These are phyloP conservation scores for Drosophila fuyamai DNA, from an alignment of 1,140 invertebrate species.

Conservation along the genomic window DNA sequence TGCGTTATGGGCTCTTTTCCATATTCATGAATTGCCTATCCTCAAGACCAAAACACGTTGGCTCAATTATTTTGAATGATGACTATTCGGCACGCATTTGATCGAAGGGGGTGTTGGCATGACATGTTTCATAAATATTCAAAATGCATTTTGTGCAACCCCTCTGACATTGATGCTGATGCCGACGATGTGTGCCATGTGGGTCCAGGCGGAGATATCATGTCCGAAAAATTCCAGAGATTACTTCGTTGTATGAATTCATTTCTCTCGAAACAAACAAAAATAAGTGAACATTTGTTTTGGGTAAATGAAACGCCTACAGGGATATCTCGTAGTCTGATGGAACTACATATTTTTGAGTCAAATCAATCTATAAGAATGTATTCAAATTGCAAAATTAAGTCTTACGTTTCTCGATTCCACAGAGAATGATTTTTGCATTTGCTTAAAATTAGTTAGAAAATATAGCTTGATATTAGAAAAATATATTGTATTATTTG, in stretches of 20 bases:
- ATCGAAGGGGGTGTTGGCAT: slow-evolving; percentile 22
- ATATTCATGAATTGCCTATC: slow-evolving; percentile 56
- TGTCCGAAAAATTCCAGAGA: slow-evolving; percentile 40
- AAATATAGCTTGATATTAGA: too few relatives aligned
- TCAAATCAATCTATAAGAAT: too few relatives aligned
- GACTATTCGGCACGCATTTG: slow-evolving; percentile 49
- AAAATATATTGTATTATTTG: too few relatives aligned
- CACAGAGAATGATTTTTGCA: too few relatives aligned
- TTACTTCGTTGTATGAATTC: slow-evolving; percentile 43
- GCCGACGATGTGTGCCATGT: slow-evolving; percentile 9
- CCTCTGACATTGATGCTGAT: slow-evolving; percentile 36
- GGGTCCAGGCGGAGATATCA: slow-evolving; percentile 20
- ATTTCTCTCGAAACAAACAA: slow-evolving; percentile 2
- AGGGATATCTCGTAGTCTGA: not conserved
- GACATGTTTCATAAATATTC: slow-evolving; percentile 67
- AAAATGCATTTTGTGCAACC: slow-evolving; percentile 56
- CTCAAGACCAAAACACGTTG: slow-evolving; percentile 16
- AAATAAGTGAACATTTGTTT: not conserved
- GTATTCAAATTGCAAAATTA: too few relatives aligned
- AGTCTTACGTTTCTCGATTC: too few relatives aligned
- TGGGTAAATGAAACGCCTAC: not conserved
- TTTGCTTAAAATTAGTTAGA: too few relatives aligned
- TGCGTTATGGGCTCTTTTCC: slow-evolving; percentile 56
- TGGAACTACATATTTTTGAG: too few relatives aligned
- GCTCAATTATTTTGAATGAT: slow-evolving; percentile 62